Base-by-base conservation (phyloP, 2,888 invertebrate species). In the Nowickia ferox region DNA sequence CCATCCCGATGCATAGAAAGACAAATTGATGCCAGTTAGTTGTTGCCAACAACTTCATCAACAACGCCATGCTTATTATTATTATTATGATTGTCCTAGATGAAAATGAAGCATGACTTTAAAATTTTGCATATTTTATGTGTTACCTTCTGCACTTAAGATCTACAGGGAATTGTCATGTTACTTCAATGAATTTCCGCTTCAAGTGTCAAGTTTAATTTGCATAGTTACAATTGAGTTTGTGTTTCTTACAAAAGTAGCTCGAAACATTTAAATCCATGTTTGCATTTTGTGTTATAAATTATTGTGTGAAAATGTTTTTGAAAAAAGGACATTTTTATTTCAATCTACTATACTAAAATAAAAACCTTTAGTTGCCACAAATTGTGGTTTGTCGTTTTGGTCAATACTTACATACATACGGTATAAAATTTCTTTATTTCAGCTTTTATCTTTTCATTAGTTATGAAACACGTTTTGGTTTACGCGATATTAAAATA, bases 151-250 rank as follows among this genome's bases (percentile, higher is more conserved):
- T 10, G 15, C 48, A 9, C 6, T 0, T 22, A 10, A 42, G 44
- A 42, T 22, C 9, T 11, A n/a, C 17, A 42, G 22, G 42, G 42
- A 53, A 42, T 75, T 75, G 75, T 65, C 42, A 48, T 63, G 11
- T 51, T 66, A 46, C n/a, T 65, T 65, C n/a, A 17, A 15, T 53
- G 13, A 22, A n/a, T 51, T 30, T 51, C 19, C 48, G 59, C 57
- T 38, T 76, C 53, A 81, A 77, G 55, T 77, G 84, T 84, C 81
- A 84, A 77, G 84, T 81, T 63, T 68, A 48, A 42, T 74, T 68
- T 44, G 44, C 55, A 44, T 11, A 74, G 44, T 85, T 74, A 55
- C 48, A 75, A 71, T 40, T 17, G 17, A n/a, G 17, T 17, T n/a
- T 3, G 1, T 46, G 15, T n/a, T 3, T 6, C 9, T 46, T 66